Evolutionary conservation across 23 tunicate genomes (phyloP).

Genomic region (Phallusia fumigata): DNA sequence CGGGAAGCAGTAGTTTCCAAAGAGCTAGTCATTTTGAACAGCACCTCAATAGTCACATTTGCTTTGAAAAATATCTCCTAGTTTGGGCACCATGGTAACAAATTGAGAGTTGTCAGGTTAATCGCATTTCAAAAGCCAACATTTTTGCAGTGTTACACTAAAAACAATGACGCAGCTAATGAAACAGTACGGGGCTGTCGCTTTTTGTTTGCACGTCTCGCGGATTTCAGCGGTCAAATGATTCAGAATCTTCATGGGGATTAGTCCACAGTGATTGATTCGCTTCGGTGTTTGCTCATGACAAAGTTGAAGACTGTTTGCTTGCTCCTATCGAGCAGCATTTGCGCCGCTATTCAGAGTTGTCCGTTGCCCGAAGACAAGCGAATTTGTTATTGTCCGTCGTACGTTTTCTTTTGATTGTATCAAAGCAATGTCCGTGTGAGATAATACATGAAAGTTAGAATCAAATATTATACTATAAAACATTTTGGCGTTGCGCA

Average conservation of each 20-base stretch:
- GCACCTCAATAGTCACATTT: too few species aligned
- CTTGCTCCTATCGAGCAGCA: background rate
- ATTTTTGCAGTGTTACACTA: too few species aligned
- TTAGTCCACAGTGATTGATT: constrained; percentile 1
- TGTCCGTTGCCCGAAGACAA: background rate
- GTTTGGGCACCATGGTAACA: too few species aligned
- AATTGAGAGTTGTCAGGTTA: too few species aligned
- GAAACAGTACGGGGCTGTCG: background rate
- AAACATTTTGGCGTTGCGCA: too few species aligned
- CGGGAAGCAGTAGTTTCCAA: too few species aligned
- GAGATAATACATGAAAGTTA: too few species aligned
- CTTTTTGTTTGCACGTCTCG: background rate
- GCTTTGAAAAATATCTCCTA: too few species aligned
- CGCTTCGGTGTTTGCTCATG: constrained; percentile 2
- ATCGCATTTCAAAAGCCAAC: too few species aligned
- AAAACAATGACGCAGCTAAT: background rate
- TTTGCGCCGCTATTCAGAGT: background rate
- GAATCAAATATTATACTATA: too few species aligned
- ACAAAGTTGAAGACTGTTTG: background rate
- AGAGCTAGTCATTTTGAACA: too few species aligned
- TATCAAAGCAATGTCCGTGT: too few species aligned
- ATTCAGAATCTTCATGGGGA: constrained; percentile 5
- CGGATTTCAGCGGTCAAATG: background rate
- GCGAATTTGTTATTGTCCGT: background rate
- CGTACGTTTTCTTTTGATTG: background rate